These are phyloP conservation scores for Aphidoletes aphidimyza DNA, from an alignment of 2,888 invertebrate genomes.

Conservation along the genomic window DNA sequence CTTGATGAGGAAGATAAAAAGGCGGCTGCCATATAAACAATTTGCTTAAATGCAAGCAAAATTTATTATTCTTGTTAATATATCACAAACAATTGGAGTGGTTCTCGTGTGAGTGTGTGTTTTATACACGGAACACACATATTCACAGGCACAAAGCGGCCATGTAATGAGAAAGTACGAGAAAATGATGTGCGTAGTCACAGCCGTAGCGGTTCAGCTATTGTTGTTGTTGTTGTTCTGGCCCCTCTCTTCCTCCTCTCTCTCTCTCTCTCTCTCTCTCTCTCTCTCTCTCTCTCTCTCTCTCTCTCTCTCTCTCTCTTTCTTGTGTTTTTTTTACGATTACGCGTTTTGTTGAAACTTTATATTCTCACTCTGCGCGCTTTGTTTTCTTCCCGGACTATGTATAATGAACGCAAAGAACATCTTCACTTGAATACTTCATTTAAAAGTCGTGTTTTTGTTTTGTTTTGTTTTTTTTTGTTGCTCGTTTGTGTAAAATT, in stretches of 20 bases:
- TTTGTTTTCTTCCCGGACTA: neutral
- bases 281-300: no score
- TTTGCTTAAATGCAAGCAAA: neutral
- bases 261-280: no score
- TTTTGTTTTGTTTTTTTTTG: neutral
- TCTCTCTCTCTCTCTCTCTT: no score
- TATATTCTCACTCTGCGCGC: neutral
- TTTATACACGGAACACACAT: neutral
- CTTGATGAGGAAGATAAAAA: conserved; percentile 36
- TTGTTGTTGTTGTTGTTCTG: neutral
- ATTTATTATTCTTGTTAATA: conserved; percentile 4
- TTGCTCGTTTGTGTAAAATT: conserved; percentile 13
- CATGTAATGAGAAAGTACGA: conserved; percentile 4
- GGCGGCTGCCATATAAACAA: conserved; percentile 1
- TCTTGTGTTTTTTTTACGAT: neutral
- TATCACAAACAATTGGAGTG: conserved; percentile 43
- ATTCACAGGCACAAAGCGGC: neutral
- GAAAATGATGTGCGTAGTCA: conserved; percentile 30
- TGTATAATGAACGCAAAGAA: neutral
- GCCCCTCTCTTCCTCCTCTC: neutral
- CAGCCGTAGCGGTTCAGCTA: neutral
- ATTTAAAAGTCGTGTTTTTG: neutral
- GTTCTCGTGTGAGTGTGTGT: neutral
- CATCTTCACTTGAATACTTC: neutral
- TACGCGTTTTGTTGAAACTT: neutral